Evolutionary conservation across 1,140 invertebrate species (phyloP).

Genomic region (Anastrepha obliqua): DNA sequence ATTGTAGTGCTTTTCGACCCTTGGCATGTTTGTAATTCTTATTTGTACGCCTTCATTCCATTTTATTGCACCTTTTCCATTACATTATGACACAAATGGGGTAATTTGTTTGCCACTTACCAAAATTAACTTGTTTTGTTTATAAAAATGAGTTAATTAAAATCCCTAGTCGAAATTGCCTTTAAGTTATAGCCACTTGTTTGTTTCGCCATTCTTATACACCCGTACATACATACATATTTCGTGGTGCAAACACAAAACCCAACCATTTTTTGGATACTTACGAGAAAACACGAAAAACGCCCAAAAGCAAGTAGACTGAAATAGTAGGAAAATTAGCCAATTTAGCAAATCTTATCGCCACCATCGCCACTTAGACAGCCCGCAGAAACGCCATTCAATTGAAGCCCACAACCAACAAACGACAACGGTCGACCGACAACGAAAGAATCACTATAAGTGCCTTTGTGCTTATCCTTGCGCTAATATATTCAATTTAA

Average conservation of each 20-base stretch:
- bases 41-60: constrained; percentile 23
- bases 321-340: constrained; percentile 52
- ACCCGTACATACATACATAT: background rate
- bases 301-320: constrained; percentile 49
- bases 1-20: background rate
- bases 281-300: constrained; percentile 8
- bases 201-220: background rate
- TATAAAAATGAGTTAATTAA: constrained; percentile 53
- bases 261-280: background rate
- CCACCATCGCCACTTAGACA: constrained; percentile 26
- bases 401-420: constrained; percentile 10
- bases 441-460: background rate
- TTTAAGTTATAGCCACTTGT: constrained; percentile 7
- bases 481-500: constrained; percentile 50
- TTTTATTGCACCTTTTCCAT: constrained; percentile 38
- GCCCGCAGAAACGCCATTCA: constrained; percentile 21
- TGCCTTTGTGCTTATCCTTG: constrained; percentile 33
- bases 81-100: constrained; percentile 43
- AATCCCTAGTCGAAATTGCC: constrained; percentile 6
- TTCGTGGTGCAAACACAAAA: background rate
- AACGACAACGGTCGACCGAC: background rate
- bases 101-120: constrained; percentile 48
- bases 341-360: constrained; percentile 53
- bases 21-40: background rate
- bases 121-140: constrained; percentile 51